Evolutionary conservation across 2,113 vertebrate species (phyloP), one percentile per base, ranked within the genome.

Genomic region (Malaclemys terrapin): DNA sequence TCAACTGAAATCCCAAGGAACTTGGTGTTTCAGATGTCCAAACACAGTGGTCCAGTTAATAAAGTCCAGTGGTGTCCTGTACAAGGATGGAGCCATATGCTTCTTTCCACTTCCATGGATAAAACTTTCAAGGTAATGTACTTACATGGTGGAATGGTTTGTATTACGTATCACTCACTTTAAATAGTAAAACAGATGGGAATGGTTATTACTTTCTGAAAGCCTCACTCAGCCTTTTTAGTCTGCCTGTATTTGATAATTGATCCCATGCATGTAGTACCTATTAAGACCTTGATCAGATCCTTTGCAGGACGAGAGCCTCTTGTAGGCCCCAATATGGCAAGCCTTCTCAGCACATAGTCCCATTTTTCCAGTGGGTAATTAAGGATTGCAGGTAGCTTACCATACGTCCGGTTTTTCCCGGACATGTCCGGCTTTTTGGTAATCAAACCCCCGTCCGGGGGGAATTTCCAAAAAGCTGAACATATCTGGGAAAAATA

Each of bases 51-150:
- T 20, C 99, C 99, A 0, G 98, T 99, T 78, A 99, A 99, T 97
- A 98, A 97, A 3, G 95, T 99, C 75, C 98, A 99, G 84, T 99
- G 99, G 99, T 99, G 99, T 94, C 99, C 99, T 3, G 98, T 99
- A 8, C 94, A 87, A 75, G 98, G 98, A 7, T 97, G 96, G 88
- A 99, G 99, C 86, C 99, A 99, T 88, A 94, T 99, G 95, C 98
- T 99, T 82, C 98, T 99, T 84, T 99, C 99, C 0, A 98, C 99
- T 8, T 99, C 99, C 80, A 99, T 99, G 99, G 99, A 99, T 96
- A 99, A 98, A 94, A 99, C 99, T 35, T 85, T 99, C 90, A 99
- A 99, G 99, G 99, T 99, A 99, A 98, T 31, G 69, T 96, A 89
- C 38, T 49, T 80, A 38, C 4, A 57, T 14, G 14, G 24, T 53